Evolutionary conservation across 2,113 vertebrate species (phyloP), one percentile per base, ranked within the genome.

Genomic region (Tenrec ecaudatus): DNA sequence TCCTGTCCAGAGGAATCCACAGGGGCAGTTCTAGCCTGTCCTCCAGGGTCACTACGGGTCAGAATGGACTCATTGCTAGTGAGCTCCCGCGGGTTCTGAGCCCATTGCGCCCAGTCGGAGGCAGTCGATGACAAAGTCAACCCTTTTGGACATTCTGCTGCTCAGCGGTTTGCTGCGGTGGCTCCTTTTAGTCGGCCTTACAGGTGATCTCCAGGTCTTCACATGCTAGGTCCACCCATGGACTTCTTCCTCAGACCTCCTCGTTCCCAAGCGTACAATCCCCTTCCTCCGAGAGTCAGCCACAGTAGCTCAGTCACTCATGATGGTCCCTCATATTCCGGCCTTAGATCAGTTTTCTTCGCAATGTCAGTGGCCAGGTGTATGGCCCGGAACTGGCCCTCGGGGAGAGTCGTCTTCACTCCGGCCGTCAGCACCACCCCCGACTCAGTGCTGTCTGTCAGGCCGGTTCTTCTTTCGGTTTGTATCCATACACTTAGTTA

Each of bases 151-250:
- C 25, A 33, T 69, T 90, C 27, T 47, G 82, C 47, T 69, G 22
- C 6, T 78, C 40, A 14, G 2, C 27, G 83, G 62, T 82, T 79
- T 47, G 19, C n/a, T 15, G 57, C 33, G 43, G 19, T 53, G 25
- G 7, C 31, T 84, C 57, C 43, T 68, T 88, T 68, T 69, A 7
- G n/a, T 25, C 14, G n/a, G 15, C 23, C 29, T 76, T 69, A 89
- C 91, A 85, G 53, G 7, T 60, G 33, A 82, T 78, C 68, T n/a
- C 89, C 58, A 43, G 73, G 31, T 47, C 53, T 27, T 33, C 29
- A 1, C 2, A 2, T 1, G 1, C 33, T 47, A 36, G 66, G 40
- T 12, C 53, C 10, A 0, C 4, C 3, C 71, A 31, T 15, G 31
- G 31, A 19, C 16, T 10, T 75, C n/a, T 83, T 80, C 40, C 23